Percentiles rank a stretch among this genome's conserved stretches.
Evolutionary conservation across 2,797 vertebrate species (phyloP).

Genomic region (Phataginus tetradactyla): DNA sequence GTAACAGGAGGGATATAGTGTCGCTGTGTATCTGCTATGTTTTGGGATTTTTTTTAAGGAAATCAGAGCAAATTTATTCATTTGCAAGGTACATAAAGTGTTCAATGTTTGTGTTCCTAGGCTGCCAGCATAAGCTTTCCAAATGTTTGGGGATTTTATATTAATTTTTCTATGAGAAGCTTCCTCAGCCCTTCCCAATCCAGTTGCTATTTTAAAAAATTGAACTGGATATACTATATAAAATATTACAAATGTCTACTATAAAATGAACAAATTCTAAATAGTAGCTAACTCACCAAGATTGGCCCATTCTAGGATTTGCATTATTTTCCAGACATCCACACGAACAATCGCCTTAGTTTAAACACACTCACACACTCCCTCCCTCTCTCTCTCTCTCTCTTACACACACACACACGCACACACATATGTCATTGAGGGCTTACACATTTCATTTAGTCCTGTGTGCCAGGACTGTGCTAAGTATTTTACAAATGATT

Average conservation of each 20-base stretch:
- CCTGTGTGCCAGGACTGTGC: neutral
- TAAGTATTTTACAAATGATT: conserved; percentile 17
- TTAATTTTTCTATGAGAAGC: neutral
- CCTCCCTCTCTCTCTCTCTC: too few species aligned
- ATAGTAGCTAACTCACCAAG: neutral
- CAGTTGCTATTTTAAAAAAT: neutral
- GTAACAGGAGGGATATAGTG: neutral
- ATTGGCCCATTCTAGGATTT: conserved; percentile 18
- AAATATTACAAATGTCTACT: neutral
- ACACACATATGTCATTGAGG: neutral
- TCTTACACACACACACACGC: neutral
- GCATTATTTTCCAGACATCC: neutral
- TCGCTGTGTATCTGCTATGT: neutral
- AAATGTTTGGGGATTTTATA: neutral
- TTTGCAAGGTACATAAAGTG: too few species aligned
- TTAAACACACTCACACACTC: neutral
- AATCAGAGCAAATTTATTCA: too few species aligned
- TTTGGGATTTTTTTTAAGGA: neutral
- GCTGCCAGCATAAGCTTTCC: too few species aligned
- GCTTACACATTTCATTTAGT: neutral
- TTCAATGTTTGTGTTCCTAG: too few species aligned
- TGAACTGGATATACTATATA: neutral
- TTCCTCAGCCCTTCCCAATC: neutral
- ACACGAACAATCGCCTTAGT: neutral
- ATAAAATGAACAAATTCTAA: conserved; percentile 26